Evolutionary conservation across 2,113 vertebrate genomes (phyloP), one percentile per base, ranked within the genome.

Genomic region (Acrocephalus arundinaceus): DNA sequence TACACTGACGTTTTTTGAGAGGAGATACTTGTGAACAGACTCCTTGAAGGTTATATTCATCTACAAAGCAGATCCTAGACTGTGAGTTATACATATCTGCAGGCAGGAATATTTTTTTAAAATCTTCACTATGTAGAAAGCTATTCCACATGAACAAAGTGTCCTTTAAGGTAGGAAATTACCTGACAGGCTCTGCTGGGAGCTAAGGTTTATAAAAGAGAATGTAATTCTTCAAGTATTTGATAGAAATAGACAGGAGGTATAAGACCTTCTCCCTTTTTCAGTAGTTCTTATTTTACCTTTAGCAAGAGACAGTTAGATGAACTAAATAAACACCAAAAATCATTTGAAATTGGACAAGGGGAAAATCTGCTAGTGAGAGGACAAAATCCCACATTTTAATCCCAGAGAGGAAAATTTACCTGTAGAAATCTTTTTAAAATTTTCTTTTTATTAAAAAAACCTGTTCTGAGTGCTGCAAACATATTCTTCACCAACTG

Each of bases 31-130:
- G 82, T 78, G 93, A 93, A 95, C 58, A 96, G 67, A 70, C 7
- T 93, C 30, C 33, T 75, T 76, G 68, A 97, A 96, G 82, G 25
- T 77, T 86, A 89, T 24, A 82, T 77, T 95, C 96, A 95, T 71
- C 79, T 93, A 86, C n/a, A 84, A 67, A 91, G 54, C 11, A 24
- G 49, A 89, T 91, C 74, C 31, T 30, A 87, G 22, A 30, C 43
- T 95, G 49, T 72, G 39, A 94, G 33, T 86, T 95, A 92, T 74
- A 96, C 55, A 20, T 79, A 92, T 87, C 72, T 94, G 9, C 49
- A 72, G 65, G 55, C 22, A 96, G 68, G 54, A 89, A 78, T 62
- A 28, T 66, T 51, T 5, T 92, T 77, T 91, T 86, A 4, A 91
- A 87, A 85, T 33, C 48, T 88, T 83, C 70, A 18, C 71, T 49